A percentile compares a stretch with the other conserved stretches of the same genome.
Evolutionary conservation across 2,113 vertebrate species (phyloP).

Genomic region (Gallinago media): DNA sequence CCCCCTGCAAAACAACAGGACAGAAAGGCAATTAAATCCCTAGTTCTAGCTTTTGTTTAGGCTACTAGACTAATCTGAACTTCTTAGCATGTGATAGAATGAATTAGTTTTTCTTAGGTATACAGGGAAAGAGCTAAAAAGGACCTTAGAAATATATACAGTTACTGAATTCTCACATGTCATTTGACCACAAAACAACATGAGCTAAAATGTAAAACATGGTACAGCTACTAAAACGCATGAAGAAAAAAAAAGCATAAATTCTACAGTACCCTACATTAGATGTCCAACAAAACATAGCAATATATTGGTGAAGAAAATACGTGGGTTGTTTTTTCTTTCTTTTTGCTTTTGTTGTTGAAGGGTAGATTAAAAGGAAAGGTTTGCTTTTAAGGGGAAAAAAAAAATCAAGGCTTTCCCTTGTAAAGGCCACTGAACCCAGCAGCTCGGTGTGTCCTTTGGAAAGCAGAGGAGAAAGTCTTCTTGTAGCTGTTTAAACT

Average conservation of each 20-base stretch:
- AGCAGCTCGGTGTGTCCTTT: neutral
- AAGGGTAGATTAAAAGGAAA: neutral
- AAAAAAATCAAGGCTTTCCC: neutral
- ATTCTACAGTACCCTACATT: neutral
- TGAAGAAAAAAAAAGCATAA: neutral
- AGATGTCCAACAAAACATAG: neutral
- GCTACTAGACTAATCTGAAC: neutral
- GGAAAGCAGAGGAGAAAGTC: slow-evolving; percentile 63
- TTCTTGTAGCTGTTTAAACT: slow-evolving; percentile 74
- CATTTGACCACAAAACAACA: neutral
- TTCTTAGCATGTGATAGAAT: neutral
- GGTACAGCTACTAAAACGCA: neutral
- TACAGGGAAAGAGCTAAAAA: neutral
- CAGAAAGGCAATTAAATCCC: neutral
- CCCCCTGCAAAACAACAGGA: neutral
- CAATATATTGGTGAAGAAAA: neutral
- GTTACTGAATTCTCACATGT: neutral
- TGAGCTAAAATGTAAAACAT: neutral
- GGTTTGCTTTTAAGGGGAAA: neutral
- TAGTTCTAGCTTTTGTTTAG: neutral
- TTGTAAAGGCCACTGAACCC: neutral
- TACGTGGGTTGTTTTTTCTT: neutral
- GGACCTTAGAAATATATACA: neutral
- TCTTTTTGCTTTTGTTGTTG: neutral
- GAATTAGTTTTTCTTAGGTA: neutral